phyloP scores from a whole-genome alignment of 2,113 vertebrate species.

The Atlantisia rogersi region DNA sequence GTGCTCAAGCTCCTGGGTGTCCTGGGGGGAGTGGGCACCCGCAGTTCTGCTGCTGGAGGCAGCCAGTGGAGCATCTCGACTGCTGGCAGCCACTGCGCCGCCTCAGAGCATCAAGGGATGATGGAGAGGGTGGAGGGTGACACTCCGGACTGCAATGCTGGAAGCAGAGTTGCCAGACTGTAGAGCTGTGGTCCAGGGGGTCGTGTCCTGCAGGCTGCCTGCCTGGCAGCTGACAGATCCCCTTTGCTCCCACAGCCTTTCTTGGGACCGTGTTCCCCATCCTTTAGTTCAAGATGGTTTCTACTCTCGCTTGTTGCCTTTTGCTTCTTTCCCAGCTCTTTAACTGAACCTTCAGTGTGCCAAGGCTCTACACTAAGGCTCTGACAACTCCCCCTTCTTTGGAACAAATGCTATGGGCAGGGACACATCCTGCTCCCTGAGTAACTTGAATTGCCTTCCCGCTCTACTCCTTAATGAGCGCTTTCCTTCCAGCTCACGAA shows the following conservation, averaged over 20 bases:
- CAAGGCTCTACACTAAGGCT: neutral
- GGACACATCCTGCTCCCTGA: neutral
- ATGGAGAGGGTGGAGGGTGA: neutral
- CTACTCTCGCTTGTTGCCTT: neutral
- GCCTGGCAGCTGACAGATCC: neutral
- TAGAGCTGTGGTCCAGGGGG: neutral
- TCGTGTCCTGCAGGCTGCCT: too few relatives aligned
- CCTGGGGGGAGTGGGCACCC: neutral
- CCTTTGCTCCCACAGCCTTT: neutral
- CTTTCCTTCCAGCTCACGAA: neutral
- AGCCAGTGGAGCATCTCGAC: neutral
- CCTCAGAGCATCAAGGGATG: rapidly evolving
- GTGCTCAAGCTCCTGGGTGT: neutral
- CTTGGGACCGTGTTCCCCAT: neutral
- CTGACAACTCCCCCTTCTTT: neutral
- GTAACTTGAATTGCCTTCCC: neutral
- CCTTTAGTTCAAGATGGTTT: neutral
- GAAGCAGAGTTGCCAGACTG: neutral
- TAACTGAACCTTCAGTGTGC: neutral
- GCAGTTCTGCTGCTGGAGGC: rapidly evolving
- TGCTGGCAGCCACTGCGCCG: rapidly evolving
- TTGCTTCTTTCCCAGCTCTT: neutral
- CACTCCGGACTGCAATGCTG: neutral
- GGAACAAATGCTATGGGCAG: neutral
- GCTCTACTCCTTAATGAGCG: neutral